A percentile compares a stretch with the other conserved stretches of the same genome.
These are phyloP conservation scores for Dipus sagitta DNA, from an alignment of 2,797 vertebrate species.

Conservation along the genomic window DNA sequence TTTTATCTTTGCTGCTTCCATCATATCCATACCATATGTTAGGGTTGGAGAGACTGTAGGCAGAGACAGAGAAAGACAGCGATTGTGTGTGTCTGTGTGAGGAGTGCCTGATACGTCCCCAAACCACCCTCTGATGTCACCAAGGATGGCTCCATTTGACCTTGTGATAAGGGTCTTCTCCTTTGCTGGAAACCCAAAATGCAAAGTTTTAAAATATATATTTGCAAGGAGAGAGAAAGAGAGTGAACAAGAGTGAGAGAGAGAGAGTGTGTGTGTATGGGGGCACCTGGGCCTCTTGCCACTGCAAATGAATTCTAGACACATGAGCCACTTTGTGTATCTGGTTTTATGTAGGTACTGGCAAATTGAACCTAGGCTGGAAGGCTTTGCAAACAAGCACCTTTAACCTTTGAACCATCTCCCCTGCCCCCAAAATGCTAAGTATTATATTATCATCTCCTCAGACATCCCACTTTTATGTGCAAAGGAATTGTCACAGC, in stretches of 20 bases:
- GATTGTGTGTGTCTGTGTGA: not conserved
- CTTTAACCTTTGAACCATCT: no score
- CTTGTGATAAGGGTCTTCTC: conserved; percentile 79
- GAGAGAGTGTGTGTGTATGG: no score
- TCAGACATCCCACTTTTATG: conserved; percentile 79
- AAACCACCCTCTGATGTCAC: conserved; percentile 62
- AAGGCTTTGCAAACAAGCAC: no score
- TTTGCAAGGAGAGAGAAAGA: no score
- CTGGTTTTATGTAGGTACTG: no score
- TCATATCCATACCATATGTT: conserved; percentile 69
- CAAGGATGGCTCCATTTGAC: conserved; percentile 9
- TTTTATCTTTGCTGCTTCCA: conserved; percentile 35
- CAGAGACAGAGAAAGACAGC: not conserved
- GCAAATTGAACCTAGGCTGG: no score
- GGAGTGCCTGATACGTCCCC: not conserved
- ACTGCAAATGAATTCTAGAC: no score
- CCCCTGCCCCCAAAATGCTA: no score
- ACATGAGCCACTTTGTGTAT: no score
- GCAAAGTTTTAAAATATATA: conserved; percentile 57
- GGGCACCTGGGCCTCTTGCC: no score
- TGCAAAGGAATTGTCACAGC: conserved; percentile 85
- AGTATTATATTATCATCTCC: conserved; percentile 70
- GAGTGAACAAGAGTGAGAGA: no score
- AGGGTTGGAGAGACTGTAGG: conserved; percentile 69
- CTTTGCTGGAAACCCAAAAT: conserved; percentile 72